Evolutionary conservation across 30 jellyfish, hydroid and myxozoan genomes (phyloP), one percentile per base, ranked within the genome.

Genomic region (Sanderia malayensis): DNA sequence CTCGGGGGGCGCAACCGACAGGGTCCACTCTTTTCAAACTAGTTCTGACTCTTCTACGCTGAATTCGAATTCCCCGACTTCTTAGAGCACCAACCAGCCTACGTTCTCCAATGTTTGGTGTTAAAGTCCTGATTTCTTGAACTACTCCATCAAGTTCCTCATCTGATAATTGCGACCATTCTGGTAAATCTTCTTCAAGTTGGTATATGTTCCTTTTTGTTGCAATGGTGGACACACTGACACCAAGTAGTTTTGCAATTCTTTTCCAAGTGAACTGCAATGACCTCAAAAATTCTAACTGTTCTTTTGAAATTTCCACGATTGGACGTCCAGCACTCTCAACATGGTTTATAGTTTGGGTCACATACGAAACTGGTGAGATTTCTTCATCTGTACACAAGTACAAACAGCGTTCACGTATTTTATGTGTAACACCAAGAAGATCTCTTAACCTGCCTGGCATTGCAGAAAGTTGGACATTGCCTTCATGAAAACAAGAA

Each of bases 201-300:
- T 49, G 52, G 13, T 37, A 37, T 49, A 4, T 18, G 8, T 19
- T 9, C 23, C 24, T 49, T 49, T 49, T 49, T 49, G 25, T 49
- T 49, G 64, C 27, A 49, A 49, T 49, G 11, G 64, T 49, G 11
- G 64, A 49, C 27, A 49, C 64, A 49, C 24, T 49, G 25, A 49
- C 64, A 49, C 23, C 64, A 49, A 49, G 64, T 49, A 49, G 64
- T 49, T 49, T 49, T 7, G 64, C 64, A 4, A 49, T 19, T 49
- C 64, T 49, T 49, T 49, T 49, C 64, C 64, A 49, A 19, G 24
- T 49, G 24, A 49, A 49, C 24, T 49, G 64, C 11, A 49, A 4
- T 49, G 64, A 49, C 24, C 11, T 49, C 55, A 49, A 49, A 19
- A 49, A 49, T 9, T 49, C 64, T 49, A 49, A 24, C 24, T 49